Base-by-base conservation (phyloP, 2,797 vertebrate species). In the Channallabes apus region DNA sequence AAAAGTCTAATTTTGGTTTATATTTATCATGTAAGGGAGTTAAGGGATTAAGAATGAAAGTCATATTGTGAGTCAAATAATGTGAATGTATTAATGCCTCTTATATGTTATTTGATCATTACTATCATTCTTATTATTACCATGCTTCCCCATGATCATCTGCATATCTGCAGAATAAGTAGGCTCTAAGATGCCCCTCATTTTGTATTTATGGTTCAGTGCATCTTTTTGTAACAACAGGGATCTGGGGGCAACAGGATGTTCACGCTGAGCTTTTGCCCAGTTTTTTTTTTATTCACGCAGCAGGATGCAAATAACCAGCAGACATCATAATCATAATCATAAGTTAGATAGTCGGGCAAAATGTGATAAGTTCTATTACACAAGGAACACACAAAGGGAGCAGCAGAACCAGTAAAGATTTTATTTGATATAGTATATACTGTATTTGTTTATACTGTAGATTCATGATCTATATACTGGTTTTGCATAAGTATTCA, bases 241-340 rank as follows among this genome's bases (percentile, higher is more conserved):
- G 76, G 58, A 38, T 78, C 22, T 15, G 2, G 22, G 76, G 22
- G 7, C 38, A 80, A 20, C 61, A 65, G 78, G 78, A 80, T 27
- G 61, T 65, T 80, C 78, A 65, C 4, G 24, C 78, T 65, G 61
- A 80, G 78, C 51, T n/a, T 41, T 11, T 64, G 64, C 61, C n/a
- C 59, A 27, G 5, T 46, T 22, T 12, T 68, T 75, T 58, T 58
- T 78, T 59, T 18, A 15, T 35, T 27, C 27, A 22, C 27, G 32
- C 54, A 77, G 54, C 76, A 24, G 58, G 32, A 79, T 4, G 4
- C 15, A 17, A 79, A 8, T n/a, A 20, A 41, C 20, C 76, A 46
- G 14, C 77, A 62, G 24, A 27, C 24, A 27, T 12, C 1, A 22
- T 38, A 56, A 61, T 58, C 32, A 14, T 35, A 1, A 59, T 6